phyloP scores from a whole-genome alignment of 1,140 invertebrate genomes.

The Lepidurus arcticus region DNA sequence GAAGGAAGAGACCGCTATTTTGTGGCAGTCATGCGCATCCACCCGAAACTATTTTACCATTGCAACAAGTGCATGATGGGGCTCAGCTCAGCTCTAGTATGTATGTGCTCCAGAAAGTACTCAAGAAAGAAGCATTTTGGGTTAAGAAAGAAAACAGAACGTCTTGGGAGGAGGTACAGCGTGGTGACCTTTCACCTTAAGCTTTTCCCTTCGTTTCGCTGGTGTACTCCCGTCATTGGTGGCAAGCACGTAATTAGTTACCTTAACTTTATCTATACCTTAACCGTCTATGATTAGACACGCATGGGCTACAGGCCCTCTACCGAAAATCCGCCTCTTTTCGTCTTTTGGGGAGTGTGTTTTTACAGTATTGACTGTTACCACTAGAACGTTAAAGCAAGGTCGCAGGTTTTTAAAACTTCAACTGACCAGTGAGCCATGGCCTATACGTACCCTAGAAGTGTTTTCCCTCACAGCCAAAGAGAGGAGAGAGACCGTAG shows the following conservation, averaged over 20 bases:
- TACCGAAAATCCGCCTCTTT: neutral
- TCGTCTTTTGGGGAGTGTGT: neutral
- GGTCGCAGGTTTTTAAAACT: too few species aligned
- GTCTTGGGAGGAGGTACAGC: neutral
- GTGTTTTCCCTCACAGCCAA: too few species aligned
- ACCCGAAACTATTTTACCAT: neutral
- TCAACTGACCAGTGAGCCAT: too few species aligned
- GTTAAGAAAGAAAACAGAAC: neutral
- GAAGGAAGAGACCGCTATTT: conserved; percentile 14
- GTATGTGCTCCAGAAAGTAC: too few species aligned
- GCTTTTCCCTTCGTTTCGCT: neutral
- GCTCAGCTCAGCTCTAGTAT: neutral
- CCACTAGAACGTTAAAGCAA: neutral
- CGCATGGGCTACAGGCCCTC: neutral
- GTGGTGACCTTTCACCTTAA: neutral
- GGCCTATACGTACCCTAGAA: too few species aligned
- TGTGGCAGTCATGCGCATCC: conserved; percentile 8
- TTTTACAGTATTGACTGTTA: neutral
- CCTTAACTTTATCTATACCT: neutral
- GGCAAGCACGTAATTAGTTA: neutral
- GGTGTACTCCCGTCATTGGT: neutral
- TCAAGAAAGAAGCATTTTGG: neutral
- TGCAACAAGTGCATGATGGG: neutral
- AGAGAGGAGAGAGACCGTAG: too few species aligned
- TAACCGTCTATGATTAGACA: neutral